Conservation (phyloP, 35 echinoderm and acorn worm genomes). For the Heliocidaris tuberculata region DNA sequence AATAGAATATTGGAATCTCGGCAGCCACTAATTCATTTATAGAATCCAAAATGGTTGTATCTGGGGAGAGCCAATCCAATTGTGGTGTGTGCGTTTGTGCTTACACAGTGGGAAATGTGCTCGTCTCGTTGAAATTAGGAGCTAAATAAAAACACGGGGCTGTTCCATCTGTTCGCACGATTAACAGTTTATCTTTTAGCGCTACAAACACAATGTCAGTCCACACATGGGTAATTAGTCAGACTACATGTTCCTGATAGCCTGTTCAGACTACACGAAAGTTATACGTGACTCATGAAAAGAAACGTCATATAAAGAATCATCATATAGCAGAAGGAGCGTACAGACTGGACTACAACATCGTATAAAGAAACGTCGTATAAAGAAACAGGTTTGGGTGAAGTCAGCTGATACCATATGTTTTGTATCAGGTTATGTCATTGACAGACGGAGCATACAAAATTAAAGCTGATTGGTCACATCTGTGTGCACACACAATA, state of each 20-base stretch:
- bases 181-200: constrained; percentile 26
- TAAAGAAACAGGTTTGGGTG: no score
- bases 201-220: constrained; percentile 19
- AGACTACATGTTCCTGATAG: background rate
- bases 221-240: background rate
- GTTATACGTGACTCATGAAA: no score
- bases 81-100: background rate
- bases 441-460: no score
- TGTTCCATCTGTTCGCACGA: constrained; percentile 4
- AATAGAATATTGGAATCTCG: constrained; percentile 27
- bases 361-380: no score
- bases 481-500: no score
- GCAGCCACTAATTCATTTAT: constrained; percentile 21
- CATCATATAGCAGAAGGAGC: no score
- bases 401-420: no score
- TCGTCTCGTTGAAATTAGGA: constrained; percentile 3
- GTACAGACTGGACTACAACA: no score
- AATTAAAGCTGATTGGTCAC: no score
- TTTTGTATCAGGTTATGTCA: no score
- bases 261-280: no score
- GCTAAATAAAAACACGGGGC: background rate
- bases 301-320: no score
- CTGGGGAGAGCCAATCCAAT: background rate
- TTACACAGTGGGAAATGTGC: constrained; percentile 11
- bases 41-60: background rate